Conservation (phyloP, 1,140 invertebrate genomes). For the Panagrolaimus sp. region DNA sequence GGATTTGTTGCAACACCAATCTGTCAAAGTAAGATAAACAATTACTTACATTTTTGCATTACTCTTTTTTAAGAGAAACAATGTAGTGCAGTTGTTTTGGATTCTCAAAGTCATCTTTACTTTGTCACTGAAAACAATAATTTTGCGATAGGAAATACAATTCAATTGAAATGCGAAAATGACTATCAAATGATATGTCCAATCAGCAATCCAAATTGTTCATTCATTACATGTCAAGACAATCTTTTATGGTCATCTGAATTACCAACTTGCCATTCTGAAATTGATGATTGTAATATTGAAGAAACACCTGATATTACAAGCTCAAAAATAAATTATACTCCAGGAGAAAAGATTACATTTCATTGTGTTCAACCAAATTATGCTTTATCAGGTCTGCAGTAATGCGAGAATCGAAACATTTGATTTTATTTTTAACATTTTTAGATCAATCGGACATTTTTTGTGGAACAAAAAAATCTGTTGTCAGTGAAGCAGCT, state of each 20-base stretch:
- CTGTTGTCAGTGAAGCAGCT: no score
- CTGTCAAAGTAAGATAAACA: no score
- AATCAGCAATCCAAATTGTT: neutral
- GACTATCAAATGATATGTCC: neutral
- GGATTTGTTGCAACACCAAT: no score
- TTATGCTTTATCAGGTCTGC: conserved; percentile 19
- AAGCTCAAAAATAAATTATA: conserved; percentile 9
- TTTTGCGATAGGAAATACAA: neutral
- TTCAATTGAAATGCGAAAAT: neutral
- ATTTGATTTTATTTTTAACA: no score
- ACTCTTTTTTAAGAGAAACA: no score
- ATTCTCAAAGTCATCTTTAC: neutral
- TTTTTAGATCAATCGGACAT: no score
- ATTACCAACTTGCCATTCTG: neutral
- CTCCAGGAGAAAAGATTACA: conserved; percentile 13
- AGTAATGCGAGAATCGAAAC: no score
- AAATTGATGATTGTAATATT: neutral
- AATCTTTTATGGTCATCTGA: neutral
- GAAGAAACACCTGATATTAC: conserved; percentile 3
- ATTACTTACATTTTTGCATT: no score
- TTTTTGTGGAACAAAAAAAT: no score
- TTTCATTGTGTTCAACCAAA: conserved; percentile 30
- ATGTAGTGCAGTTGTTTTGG: no score
- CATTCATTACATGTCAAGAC: neutral
- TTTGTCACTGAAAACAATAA: neutral